Conservation (phyloP, 2,888 invertebrate species). For the Cheilosia vulpina region DNA sequence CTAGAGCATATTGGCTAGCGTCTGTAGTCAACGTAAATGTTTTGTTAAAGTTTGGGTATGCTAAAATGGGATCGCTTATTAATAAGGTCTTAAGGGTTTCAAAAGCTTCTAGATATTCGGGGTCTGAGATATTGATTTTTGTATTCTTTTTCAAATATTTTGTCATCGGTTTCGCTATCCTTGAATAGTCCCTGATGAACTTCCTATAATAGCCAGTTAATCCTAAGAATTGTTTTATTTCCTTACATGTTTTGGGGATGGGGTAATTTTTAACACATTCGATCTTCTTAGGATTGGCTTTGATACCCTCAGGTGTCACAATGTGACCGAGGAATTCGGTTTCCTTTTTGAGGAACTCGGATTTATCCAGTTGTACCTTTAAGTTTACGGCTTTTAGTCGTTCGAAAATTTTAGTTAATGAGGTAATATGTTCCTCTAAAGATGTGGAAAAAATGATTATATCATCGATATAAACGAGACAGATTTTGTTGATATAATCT, state of each 20-base stretch:
- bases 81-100: conserved; percentile 61
- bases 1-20: conserved; percentile 77
- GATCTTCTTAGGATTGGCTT: conserved; percentile 33
- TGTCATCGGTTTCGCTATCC: conserved; percentile 58
- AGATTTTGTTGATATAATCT: conserved; percentile 76
- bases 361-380: conserved; percentile 72
- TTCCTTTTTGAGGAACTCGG: conserved; percentile 67
- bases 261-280: conserved; percentile 40
- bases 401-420: conserved; percentile 59
- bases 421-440: conserved; percentile 66
- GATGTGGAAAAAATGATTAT: conserved; percentile 72
- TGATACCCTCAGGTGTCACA: conserved; percentile 57
- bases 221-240: conserved; percentile 52
- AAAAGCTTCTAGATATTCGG: conserved; percentile 53
- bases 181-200: conserved; percentile 61
- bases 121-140: conserved; percentile 59
- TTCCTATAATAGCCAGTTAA: conserved; percentile 63
- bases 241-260: conserved; percentile 63
- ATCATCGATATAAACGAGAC: conserved; percentile 76
- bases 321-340: conserved; percentile 77
- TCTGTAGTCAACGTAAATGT: conserved; percentile 78
- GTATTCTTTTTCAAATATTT: conserved; percentile 59
- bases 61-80: conserved; percentile 51
- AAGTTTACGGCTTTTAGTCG: conserved; percentile 52
- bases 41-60: conserved; percentile 68